These are phyloP conservation scores for Rhizomys pruinosus DNA, from an alignment of 2,113 vertebrate species.

Conservation along the genomic window DNA sequence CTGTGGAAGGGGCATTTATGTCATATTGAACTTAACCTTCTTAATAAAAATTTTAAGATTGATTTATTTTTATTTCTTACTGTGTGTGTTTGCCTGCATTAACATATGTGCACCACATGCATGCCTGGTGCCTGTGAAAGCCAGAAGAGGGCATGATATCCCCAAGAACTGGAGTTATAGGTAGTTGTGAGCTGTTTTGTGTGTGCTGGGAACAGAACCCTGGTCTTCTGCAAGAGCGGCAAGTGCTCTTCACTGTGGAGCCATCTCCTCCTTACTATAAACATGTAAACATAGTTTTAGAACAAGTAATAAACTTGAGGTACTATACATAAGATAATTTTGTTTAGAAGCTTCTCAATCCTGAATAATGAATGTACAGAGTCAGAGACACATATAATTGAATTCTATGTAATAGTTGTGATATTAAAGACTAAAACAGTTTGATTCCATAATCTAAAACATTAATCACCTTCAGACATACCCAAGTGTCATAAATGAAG, in stretches of 20 bases:
- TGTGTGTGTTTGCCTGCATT: neutral
- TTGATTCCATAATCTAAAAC: neutral
- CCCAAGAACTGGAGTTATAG: neutral
- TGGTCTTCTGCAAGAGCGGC: neutral
- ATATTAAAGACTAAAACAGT: neutral
- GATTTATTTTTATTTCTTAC: neutral
- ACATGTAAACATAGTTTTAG: neutral
- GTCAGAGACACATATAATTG: neutral
- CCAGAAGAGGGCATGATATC: neutral
- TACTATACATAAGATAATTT: neutral
- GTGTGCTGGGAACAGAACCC: neutral
- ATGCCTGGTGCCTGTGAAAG: neutral
- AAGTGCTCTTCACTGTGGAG: neutral
- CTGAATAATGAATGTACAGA: neutral
- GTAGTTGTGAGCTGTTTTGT: neutral
- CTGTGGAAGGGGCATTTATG: neutral
- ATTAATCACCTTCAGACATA: neutral
- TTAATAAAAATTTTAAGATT: neutral
- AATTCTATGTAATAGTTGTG: neutral
- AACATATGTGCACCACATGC: neutral
- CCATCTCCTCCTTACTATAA: neutral
- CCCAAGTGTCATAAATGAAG: neutral
- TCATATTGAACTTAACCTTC: slow-evolving; percentile 1
- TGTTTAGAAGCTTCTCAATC: neutral
- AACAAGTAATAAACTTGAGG: neutral